Base-by-base conservation (phyloP, 2,797 vertebrate genomes). In the Liasis olivaceus region DNA sequence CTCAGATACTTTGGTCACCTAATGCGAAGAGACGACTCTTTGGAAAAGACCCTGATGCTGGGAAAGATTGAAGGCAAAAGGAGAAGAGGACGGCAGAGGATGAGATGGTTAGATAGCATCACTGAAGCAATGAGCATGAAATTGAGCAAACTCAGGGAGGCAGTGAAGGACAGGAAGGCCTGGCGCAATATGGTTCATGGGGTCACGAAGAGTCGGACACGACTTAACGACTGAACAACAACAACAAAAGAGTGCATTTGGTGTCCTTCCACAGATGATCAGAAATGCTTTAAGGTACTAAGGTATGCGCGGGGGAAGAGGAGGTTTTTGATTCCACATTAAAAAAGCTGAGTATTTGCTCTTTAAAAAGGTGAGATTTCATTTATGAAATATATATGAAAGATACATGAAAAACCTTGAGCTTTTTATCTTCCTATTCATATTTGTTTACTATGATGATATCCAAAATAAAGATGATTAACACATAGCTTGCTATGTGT, bases 231-330 rank as follows among this genome's bases (percentile, higher is more conserved):
- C n/a, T n/a, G n/a, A n/a, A n/a, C n/a, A n/a, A n/a, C n/a, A n/a
- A n/a, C n/a, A n/a, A n/a, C n/a, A n/a, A 89, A 63, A 86, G 8
- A 4, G 26, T 63, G 47, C 2, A 89, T 89, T 91, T 26, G 20
- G 56, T 94, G 77, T 62, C 89, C 63, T 91, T 87, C 88, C 51
- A n/a, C n/a, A 92, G 54, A 72, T 54, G 60, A 92, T 85, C n/a
- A n/a, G 72, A 87, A 90, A 88, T 84, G 63, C 63, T 62, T 89
- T 90, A 12, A 56, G 31, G 31, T 31, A 90, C 87, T 62, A 81
- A 91, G 86, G 47, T 89, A 62, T 36, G 81, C 36, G 60, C 62
- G n/a, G 6, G 20, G 14, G 90, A 22, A 54, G n/a, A 88, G 36
- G 24, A 88, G 54, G 28, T 42, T 86, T 42, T 24, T 85, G 60